A percentile compares a stretch with the other conserved stretches of the same genome.
These are phyloP conservation scores for Tetragnatha montana DNA, from an alignment of 2,888 invertebrate species.

Conservation along the genomic window DNA sequence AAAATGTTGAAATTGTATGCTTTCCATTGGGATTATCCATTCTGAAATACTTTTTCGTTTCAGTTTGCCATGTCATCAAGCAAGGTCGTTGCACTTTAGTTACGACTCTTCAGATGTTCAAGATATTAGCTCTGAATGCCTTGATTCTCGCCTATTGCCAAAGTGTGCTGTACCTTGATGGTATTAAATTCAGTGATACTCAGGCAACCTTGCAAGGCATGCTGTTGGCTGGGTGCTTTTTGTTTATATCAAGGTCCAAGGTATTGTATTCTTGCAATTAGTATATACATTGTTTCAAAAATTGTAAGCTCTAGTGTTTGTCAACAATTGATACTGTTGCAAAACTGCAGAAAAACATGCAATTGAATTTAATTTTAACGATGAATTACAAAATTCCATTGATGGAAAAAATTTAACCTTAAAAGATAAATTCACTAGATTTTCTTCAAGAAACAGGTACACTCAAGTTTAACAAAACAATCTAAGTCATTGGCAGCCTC, in stretches of 20 bases:
- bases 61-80: slow-evolving; percentile 99
- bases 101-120: slow-evolving; percentile 99
- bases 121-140: slow-evolving; percentile 98
- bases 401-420: no score
- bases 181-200: slow-evolving; percentile 97
- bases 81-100: slow-evolving; percentile 99
- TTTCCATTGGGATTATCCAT: background rate
- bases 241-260: slow-evolving; percentile 98
- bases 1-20: background rate
- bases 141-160: slow-evolving; percentile 98
- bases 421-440: no score
- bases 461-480: no score
- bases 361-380: no score
- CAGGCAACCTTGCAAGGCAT: slow-evolving; percentile 97
- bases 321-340: no score
- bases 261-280: slow-evolving; percentile 77
- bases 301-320: no score
- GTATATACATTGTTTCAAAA: no score
- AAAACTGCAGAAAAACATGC: no score
- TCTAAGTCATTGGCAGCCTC: no score
- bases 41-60: slow-evolving; percentile 1
- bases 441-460: no score
- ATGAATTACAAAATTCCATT: no score
- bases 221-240: slow-evolving; percentile 95
- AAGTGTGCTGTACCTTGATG: slow-evolving; percentile 97